These are phyloP conservation scores for Pseudopipra pipra DNA, from an alignment of 2,113 vertebrate genomes.

Conservation along the genomic window DNA sequence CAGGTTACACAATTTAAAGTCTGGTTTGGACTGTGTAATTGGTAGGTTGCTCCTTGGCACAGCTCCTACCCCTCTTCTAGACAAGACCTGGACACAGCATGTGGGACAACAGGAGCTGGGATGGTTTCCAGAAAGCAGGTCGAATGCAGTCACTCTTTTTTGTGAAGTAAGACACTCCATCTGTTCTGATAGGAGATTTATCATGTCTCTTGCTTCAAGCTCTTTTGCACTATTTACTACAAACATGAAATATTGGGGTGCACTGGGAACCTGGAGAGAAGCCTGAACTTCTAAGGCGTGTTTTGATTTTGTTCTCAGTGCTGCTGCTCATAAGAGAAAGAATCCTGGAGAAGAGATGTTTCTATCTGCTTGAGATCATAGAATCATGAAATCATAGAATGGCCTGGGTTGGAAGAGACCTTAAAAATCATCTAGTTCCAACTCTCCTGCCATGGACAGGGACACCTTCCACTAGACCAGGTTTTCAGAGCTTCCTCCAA, in stretches of 20 bases:
- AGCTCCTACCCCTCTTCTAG: background rate
- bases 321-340: background rate
- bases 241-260: background rate
- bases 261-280: background rate
- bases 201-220: background rate
- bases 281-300: background rate
- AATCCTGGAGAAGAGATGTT: background rate
- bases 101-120: background rate
- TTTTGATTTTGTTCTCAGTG: background rate
- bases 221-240: background rate
- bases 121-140: background rate
- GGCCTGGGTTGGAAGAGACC: background rate
- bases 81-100: background rate
- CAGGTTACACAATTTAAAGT: background rate
- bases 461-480: background rate
- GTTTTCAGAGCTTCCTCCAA: background rate
- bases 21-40: background rate
- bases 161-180: background rate
- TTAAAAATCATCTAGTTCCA: background rate
- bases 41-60: background rate
- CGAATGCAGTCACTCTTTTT: background rate
- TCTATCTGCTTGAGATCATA: background rate
- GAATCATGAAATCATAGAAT: background rate
- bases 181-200: background rate
- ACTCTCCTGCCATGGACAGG: fast-evolving